Base-by-base conservation (phyloP, 2,888 invertebrate genomes). In the Dioctria rufipes region DNA sequence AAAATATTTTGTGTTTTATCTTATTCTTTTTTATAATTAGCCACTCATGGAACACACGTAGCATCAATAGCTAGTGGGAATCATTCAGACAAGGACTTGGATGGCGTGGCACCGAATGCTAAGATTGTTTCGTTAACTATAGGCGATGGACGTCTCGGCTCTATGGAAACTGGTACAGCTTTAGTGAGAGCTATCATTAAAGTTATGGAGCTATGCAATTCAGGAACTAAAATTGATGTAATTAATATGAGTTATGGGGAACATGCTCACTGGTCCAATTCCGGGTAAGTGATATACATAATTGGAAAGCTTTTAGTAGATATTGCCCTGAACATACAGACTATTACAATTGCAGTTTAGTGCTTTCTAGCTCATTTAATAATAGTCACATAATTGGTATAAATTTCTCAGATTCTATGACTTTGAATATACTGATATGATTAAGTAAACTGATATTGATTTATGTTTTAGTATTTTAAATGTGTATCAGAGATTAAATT, bases 161-260 rank as follows among this genome's bases (percentile, higher is more conserved):
- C 97, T 3, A 99, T 98, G 98, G 99, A 99, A 91, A 99, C 99
- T 0, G 98, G 98, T 13, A 95, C 97, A 0, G 96, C 97, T 0
- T 88, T 99, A 4, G 94, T 97, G 2, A 91, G 99, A 83, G 98
- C 98, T 6, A 98, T 98, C 91, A 94, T 95, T 84, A 93, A 94
- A 88, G 91, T 96, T 54, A 96, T 96, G 94, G 93, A 94, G 85
- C 87, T 94, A 25, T 91, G 91, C 66, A 90, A 92, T 84, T 89
- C 86, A 2, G 89, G 89, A 0, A 90, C 89, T 85, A 91, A 91
- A 85, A 91, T 96, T 75, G 96, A 99, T 87, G 94, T 99, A 0
- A 96, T 99, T 84, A 99, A 99, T 88, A 98, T 98, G 96, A 98
- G 98, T 86, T 99, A 98, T 85, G 99, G 99, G 0, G 99, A 99